phyloP scores from a whole-genome alignment of 2,888 invertebrate genomes.

The Xanthia togata region DNA sequence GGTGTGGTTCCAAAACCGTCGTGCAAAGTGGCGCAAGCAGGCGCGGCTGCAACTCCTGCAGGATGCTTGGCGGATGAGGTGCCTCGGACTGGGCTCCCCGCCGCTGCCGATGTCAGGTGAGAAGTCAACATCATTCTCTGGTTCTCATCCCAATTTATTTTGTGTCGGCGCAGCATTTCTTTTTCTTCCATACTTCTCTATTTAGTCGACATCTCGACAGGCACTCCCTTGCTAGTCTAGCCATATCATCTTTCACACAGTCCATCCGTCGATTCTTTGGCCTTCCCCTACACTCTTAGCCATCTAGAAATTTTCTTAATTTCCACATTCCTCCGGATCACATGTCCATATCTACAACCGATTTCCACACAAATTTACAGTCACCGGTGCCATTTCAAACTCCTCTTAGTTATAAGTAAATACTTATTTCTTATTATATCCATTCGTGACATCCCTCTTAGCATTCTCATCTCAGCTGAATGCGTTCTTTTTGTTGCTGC shows the following conservation, averaged over 20 bases:
- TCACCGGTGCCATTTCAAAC: neutral
- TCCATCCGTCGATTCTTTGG: neutral
- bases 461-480: neutral
- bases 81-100: conserved; percentile 93
- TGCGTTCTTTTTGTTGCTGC: neutral
- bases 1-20: conserved; percentile 98
- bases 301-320: neutral
- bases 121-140: neutral
- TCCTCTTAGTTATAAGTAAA: neutral
- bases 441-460: neutral
- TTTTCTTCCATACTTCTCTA: neutral
- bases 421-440: neutral
- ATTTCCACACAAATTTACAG: neutral
- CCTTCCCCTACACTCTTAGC: neutral
- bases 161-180: neutral
- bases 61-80: conserved; percentile 97
- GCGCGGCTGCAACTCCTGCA: conserved; percentile 96
- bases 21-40: conserved; percentile 98
- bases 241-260: neutral
- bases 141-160: neutral
- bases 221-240: neutral
- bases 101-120: conserved; percentile 88
- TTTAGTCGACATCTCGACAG: neutral
- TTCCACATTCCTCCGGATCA: neutral
- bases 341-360: neutral